Conservation (phyloP, 1,140 invertebrate genomes). For the Neomicropteryx cornuta region DNA sequence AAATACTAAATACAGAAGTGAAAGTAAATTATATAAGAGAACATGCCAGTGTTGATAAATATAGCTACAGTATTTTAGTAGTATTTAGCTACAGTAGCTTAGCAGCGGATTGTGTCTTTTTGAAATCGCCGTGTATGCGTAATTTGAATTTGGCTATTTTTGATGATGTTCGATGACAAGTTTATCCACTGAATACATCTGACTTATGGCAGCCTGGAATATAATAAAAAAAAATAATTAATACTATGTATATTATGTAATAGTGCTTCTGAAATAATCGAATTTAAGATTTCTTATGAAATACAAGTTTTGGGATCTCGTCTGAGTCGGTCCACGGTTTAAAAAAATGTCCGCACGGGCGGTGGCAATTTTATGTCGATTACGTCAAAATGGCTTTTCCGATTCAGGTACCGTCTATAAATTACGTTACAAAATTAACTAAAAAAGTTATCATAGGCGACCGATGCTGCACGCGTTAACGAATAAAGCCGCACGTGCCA, state of each 20-base stretch:
- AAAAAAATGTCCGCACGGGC: neutral
- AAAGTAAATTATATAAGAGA: no score
- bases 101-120: no score
- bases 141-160: conserved; percentile 4
- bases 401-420: neutral
- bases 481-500: no score
- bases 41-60: no score
- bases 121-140: no score
- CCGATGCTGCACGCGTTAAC: no score
- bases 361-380: no score
- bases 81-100: no score
- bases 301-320: conserved; percentile 3
- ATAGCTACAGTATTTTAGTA: no score
- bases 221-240: conserved; percentile 11
- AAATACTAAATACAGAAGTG: no score
- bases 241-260: conserved; percentile 8
- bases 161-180: conserved; percentile 42
- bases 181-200: conserved; percentile 43
- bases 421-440: no score
- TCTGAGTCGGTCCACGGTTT: conserved; percentile 2
- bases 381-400: neutral
- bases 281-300: conserved; percentile 4
- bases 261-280: neutral
- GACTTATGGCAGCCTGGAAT: conserved; percentile 43
- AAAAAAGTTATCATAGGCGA: no score